A percentile compares a stretch with the other conserved stretches of the same genome.
These are phyloP conservation scores for Pseudorasbora parva DNA, from an alignment of 2,113 vertebrate species.

Conservation along the genomic window DNA sequence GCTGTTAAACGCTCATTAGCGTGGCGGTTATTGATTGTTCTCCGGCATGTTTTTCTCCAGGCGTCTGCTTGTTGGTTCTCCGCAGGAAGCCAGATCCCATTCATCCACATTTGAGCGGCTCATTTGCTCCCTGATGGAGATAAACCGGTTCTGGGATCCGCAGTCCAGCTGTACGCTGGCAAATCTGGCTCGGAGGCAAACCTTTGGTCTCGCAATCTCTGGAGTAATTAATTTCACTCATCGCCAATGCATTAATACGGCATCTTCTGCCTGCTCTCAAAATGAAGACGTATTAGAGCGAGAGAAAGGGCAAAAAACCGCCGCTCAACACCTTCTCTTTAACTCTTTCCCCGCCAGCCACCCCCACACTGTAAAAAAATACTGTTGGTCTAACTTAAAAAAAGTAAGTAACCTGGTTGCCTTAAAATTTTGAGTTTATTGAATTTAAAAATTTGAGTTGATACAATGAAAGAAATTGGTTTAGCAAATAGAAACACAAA, in stretches of 20 bases:
- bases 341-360: too few relatives aligned
- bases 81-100: constrained; percentile 39
- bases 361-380: too few relatives aligned
- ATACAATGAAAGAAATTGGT: too few relatives aligned
- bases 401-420: too few relatives aligned
- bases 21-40: constrained; percentile 14
- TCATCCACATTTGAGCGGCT: constrained; percentile 56
- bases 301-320: background rate
- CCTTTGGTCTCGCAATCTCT: constrained; percentile 44
- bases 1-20: constrained; percentile 53
- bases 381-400: too few relatives aligned
- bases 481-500: too few relatives aligned
- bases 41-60: constrained; percentile 3
- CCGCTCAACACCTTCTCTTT: background rate
- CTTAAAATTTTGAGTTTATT: too few relatives aligned
- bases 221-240: constrained; percentile 60
- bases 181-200: constrained; percentile 27
- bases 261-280: constrained; percentile 50
- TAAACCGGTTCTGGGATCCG: constrained; percentile 53
- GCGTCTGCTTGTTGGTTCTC: constrained; percentile 10
- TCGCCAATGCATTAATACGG: constrained; percentile 13
- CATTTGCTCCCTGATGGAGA: constrained; percentile 70
- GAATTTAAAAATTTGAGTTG: too few relatives aligned
- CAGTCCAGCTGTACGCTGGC: background rate
- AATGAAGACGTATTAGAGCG: constrained; percentile 62